Evolutionary conservation across 2,888 invertebrate species (phyloP), one percentile per base, ranked within the genome.

Genomic region (Chloromyia formosa): DNA sequence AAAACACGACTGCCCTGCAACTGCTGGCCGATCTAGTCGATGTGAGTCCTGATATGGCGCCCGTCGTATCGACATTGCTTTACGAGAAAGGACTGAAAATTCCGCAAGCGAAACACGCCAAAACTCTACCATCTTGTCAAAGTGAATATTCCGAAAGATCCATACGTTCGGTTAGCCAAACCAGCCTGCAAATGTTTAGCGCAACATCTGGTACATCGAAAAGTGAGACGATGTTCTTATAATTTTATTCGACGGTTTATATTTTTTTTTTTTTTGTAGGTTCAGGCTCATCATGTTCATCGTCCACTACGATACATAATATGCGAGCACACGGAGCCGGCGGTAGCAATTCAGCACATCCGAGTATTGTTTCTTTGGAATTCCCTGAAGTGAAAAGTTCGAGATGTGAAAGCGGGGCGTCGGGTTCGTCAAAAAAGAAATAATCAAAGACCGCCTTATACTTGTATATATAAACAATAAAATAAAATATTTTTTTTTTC

Each of bases 1-100:
- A 88, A 16, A 91, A 91, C 80, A 85, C 86, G 22, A 83, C 85
- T 62, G 88, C 86, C 0, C 80, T 90, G 1, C 88, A 90, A 78
- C 85, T 88, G 62, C 80, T 91, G 12, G 83, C 87, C 0, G 89
- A 90, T 80, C 84, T 90, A 77, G 83, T 84, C 1, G 82, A 82
- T 23, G 80, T 76, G 10, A 79, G 81, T 64, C 77, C 80, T 20
- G 80, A 80, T 10, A 77, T 83, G 62, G 83, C 82, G 0, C 81
- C 83, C 1, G 79, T 82, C 23, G 81, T 85, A 14, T 80, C 83
- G 1, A 79, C 80, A 23, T 78, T 80, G 42, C 79, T 86, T 73
- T 78, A 82, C 20, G 81, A 82, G 27, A 83, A 83, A 45, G 85
- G 85, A 0, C 23, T 86, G 3, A 82, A 83, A 75, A 77, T 85